Evolutionary conservation across 2,113 vertebrate genomes (phyloP), one percentile per base, ranked within the genome.

Genomic region (Cettia cetti): DNA sequence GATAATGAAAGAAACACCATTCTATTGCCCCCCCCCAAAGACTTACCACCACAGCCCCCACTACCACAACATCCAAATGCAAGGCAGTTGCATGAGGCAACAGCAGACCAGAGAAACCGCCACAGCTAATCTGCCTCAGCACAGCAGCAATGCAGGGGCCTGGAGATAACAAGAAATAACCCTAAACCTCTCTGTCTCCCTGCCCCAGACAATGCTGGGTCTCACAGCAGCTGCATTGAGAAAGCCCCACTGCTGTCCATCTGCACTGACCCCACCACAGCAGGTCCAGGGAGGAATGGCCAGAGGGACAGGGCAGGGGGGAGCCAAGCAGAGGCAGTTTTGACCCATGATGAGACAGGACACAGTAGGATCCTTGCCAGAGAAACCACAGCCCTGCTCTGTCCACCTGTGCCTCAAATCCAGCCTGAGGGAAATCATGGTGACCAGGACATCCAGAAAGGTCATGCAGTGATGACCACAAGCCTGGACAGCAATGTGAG

Each of bases 61-160:
- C 85, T 53, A 3, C 35, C 33, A 59, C 63, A 88, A 42, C 19
- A 27, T 65, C 75, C 89, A 79, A 56, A 82, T 13, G 35, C 57
- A 30, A 66, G 66, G 10, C 82, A 65, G 75, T 79, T 56, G 65
- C n/a, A 49, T 82, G 75, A 92, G 92, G 78, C 81, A 94, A 86
- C 6, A 74, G 53, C 79, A 75, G 75, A 40, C 4, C 90, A 80
- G 82, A 77, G 94, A 82, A 96, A 90, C 92, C 2, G 23, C 76
- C 90, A 92, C n/a, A 66, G 81, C 78, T 95, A 94, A 95, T 96
- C 95, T 96, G 81, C 78, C 57, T 63, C 56, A 54, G 79, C 77
- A 45, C 89, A 92, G 89, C 69, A 89, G 82, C 82, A 63, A 12
- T 1, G 1, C 50, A 69, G 88, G 94, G 21, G 1, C 86, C 59